Percentiles rank a stretch among this genome's conserved stretches.
phyloP scores from a whole-genome alignment of 30 jellyfish, hydroid and myxozoan genomes.

The Aurelia aurita region DNA sequence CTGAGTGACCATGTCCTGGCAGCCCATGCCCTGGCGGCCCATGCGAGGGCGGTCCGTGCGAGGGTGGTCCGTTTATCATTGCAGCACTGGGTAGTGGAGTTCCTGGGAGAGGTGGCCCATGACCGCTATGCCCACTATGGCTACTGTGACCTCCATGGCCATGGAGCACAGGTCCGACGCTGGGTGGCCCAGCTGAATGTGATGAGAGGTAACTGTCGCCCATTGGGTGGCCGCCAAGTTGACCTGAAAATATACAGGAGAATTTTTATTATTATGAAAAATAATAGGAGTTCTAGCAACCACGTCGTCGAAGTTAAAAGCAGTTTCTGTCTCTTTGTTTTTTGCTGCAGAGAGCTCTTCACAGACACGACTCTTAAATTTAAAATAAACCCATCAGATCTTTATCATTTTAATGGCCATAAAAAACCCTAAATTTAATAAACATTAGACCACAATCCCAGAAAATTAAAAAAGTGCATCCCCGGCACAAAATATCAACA shows the following conservation, averaged over 20 bases:
- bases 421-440: too few relatives aligned
- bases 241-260: slow-evolving; percentile 18
- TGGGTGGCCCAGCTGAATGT: slow-evolving; percentile 59
- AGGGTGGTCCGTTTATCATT: slow-evolving; percentile 44
- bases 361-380: too few relatives aligned
- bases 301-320: too few relatives aligned
- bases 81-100: slow-evolving; percentile 25
- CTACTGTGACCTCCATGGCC: slow-evolving; percentile 52
- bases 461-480: too few relatives aligned
- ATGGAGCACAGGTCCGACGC: slow-evolving; percentile 30
- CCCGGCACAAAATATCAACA: too few relatives aligned
- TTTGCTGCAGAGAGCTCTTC: too few relatives aligned
- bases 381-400: too few relatives aligned
- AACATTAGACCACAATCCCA: too few relatives aligned
- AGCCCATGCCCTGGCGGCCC: slow-evolving; percentile 46
- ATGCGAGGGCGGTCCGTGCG: slow-evolving; percentile 9
- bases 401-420: too few relatives aligned
- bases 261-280: neutral
- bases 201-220: slow-evolving; percentile 43
- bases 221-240: slow-evolving; percentile 41
- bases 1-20: slow-evolving; percentile 46
- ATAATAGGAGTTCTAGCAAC: too few relatives aligned
- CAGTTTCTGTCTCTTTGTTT: too few relatives aligned
- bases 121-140: slow-evolving; percentile 44
- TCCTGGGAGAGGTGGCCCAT: slow-evolving; percentile 51